phyloP scores from a whole-genome alignment of 2,797 vertebrate genomes.

The Danio tinwini region DNA sequence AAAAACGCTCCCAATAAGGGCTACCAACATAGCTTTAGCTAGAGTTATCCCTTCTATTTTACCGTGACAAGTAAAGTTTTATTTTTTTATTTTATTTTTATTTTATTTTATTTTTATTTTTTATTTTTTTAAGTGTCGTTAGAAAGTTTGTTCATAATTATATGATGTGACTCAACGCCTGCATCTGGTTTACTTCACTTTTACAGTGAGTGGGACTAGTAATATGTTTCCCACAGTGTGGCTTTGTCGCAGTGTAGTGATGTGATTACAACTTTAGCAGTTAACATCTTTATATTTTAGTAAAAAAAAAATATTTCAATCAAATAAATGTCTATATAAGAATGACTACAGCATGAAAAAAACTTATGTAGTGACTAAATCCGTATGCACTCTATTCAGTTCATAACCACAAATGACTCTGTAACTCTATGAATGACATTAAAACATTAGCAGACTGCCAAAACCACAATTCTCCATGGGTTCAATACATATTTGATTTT shows the following conservation, averaged over 20 bases:
- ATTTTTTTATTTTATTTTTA: too few species aligned
- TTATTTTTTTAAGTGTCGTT: too few species aligned
- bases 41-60: neutral
- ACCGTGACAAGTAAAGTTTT: neutral
- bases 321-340: neutral
- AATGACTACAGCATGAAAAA: neutral
- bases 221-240: neutral
- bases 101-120: too few species aligned
- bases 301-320: neutral
- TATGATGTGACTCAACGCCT: neutral
- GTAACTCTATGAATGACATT: neutral
- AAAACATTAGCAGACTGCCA: neutral
- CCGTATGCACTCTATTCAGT: neutral
- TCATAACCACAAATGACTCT: neutral
- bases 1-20: conserved; percentile 26
- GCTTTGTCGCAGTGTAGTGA: neutral
- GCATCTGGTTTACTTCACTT: neutral
- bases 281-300: conserved; percentile 4
- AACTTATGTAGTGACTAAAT: conserved; percentile 2
- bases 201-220: neutral
- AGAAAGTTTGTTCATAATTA: neutral
- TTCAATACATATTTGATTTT: neutral
- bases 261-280: neutral
- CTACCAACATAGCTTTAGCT: neutral
- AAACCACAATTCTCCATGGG: neutral